phyloP scores from a whole-genome alignment of 2,797 vertebrate genomes.

The Chelon auratus region DNA sequence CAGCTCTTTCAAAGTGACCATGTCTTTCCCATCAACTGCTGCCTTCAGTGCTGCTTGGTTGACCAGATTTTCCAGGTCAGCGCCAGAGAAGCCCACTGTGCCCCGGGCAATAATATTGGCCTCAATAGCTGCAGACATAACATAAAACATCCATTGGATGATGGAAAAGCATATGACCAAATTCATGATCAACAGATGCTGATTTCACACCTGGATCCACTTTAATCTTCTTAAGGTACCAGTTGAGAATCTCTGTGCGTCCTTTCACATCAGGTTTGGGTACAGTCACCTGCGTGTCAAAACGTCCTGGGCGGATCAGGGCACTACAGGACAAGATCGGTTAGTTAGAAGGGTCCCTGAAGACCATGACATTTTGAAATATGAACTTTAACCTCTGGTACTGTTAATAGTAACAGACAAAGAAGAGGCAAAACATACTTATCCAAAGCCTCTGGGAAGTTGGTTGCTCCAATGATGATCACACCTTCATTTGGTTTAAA shows the following conservation, averaged over 20 bases:
- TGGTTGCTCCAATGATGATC: conserved; percentile 98
- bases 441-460: conserved; percentile 98
- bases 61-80: conserved; percentile 98
- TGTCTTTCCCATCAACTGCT: conserved; percentile 95
- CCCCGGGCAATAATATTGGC: conserved; percentile 95
- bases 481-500: conserved; percentile 99
- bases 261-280: conserved; percentile 97
- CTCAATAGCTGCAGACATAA: conserved; percentile 87
- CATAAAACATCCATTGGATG: not conserved
- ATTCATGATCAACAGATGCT: not conserved
- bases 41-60: conserved; percentile 99
- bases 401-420: not conserved
- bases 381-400: not conserved
- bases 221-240: conserved; percentile 98
- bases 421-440: conserved; percentile 87
- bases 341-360: not conserved
- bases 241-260: conserved; percentile 97
- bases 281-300: conserved; percentile 99
- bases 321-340: conserved; percentile 81
- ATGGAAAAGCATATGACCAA: not conserved
- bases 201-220: conserved; percentile 85
- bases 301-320: conserved; percentile 95
- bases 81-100: conserved; percentile 98
- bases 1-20: conserved; percentile 97
- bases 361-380: conserved; percentile 12